Base-by-base conservation (phyloP, 2,888 invertebrate species). In the Tridacna crocea region DNA sequence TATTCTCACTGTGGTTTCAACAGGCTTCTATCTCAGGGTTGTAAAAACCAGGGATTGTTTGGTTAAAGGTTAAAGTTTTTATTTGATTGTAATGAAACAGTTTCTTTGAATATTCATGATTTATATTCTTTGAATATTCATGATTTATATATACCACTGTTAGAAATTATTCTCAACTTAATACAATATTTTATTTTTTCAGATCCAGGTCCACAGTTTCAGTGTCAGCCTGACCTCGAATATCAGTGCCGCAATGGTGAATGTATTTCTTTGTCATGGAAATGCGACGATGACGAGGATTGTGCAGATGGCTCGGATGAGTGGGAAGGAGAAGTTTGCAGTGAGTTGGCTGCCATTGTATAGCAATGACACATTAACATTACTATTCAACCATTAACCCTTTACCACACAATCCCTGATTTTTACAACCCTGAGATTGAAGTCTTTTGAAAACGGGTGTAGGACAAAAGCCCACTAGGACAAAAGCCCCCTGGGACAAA, bases 221-320 rank as follows among this genome's bases (percentile, higher is more conserved):
- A 77, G 0, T 75, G 75, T 63, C 51, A 61, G 10, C 65, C 48
- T 2, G 78, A 51, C 12, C 17, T 77, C 47, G 96, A 97, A 94
- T 97, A 97, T 94, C 95, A 95, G 68, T 98, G 98, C 94, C 96
- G 95, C 86, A 96, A 96, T 94, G 96, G 96, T 85, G 95, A 84
- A 15, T 97, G 97, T 94, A 95, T 96, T 85, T 96, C 95, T 46
- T 94, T 96, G 75, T 93, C 94, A 72, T 93, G 95, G 89, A 96
- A 94, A 22, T 96, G 96, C 93, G 96, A 96, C 91, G 95, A 95
- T 22, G 94, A 95, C 73, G 88, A 95, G 74, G 96, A 96, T 92
- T 96, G 96, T 92, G 94, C 94, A 58, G 96, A 96, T 92, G 95
- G 92, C 0, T 91, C 88, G 0, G 91, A 91, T 80, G 92, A 92